Base-by-base conservation (phyloP, 1,140 invertebrate genomes). In the Eueides isabella region DNA sequence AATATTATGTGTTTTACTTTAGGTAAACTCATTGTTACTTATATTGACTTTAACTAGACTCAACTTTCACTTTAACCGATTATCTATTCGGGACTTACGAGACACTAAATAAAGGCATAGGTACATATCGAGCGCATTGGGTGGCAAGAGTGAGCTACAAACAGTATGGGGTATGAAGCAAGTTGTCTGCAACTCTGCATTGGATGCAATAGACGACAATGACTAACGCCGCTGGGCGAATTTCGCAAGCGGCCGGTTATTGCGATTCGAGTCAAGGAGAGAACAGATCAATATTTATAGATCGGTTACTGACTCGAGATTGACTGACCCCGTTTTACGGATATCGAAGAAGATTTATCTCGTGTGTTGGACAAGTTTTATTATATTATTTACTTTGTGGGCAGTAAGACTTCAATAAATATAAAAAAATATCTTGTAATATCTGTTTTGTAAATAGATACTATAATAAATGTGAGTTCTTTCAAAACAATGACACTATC, bases 241-340 rank as follows among this genome's bases (percentile, higher is more conserved):
- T 90, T 90, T 90, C 84, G 86, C 86, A 90, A 90, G 76, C 77
- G 75, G 77, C 79, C 83, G 80, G 79, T 76, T 84, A 84, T 83
- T 82, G 78, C 85, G 80, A 89, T 85, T 85, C 82, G 87, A 89
- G 88, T 90, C 88, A 90, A 92, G 88, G 90, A 87, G 85, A 88
- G 76, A 79, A 75, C 75, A 76, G 80, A 88, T 86, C 85, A 87
- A 86, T 89, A 89, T 87, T 84, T 86, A 85, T 85, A 84, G 80
- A 83, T 84, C 80, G 82, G 78, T 83, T 83, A 84, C 80, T 77
- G 79, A 80, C 80, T 84, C 83, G 79, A 83, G 77, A 81, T 81
- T 80, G 81, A 77, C 81, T 85, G 86, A 81, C 83, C 85, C 81
- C 80, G 81, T 88, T 85, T 78, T 78, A 81, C 72, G 74, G 76